A percentile compares a stretch with the other conserved stretches of the same genome.
Evolutionary conservation across 2,888 invertebrate species (phyloP).

Genomic region (Megastigmus dorsalis): DNA sequence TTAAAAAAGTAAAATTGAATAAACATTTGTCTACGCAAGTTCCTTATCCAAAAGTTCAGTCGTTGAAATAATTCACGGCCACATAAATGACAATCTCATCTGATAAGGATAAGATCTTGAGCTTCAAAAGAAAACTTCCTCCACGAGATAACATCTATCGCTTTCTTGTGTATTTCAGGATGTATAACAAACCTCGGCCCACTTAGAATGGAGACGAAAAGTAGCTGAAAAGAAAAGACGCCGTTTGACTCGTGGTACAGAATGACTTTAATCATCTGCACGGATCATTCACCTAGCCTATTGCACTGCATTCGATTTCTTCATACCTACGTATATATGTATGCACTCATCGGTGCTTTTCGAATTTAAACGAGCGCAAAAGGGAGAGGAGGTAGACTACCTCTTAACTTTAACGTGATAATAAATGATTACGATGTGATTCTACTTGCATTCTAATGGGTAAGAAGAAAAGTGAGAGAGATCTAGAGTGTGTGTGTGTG

Average conservation of each 20-base stretch:
- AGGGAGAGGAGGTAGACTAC: too few relatives aligned
- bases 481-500: too few relatives aligned
- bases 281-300: constrained; percentile 6
- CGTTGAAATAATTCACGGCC: constrained; percentile 9
- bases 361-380: background rate
- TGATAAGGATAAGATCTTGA: background rate
- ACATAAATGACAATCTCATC: background rate
- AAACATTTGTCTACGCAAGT: too few relatives aligned
- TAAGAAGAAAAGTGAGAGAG: background rate
- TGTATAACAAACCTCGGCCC: background rate
- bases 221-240: background rate
- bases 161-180: background rate
- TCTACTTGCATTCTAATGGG: constrained; percentile 24
- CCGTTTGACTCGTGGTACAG: background rate
- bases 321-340: background rate
- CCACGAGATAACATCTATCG: constrained; percentile 2
- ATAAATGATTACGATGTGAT: constrained; percentile 35
- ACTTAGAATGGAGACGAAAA: background rate
- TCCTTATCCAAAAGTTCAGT: too few relatives aligned
- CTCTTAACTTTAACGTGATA: constrained; percentile 16
- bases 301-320: background rate
- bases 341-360: background rate
- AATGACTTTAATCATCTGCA: constrained; percentile 7
- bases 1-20: too few relatives aligned
- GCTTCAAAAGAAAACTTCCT: background rate